A percentile compares a stretch with the other conserved stretches of the same genome.
phyloP scores from a whole-genome alignment of 2,113 vertebrate genomes.

The Daboia siamensis region DNA sequence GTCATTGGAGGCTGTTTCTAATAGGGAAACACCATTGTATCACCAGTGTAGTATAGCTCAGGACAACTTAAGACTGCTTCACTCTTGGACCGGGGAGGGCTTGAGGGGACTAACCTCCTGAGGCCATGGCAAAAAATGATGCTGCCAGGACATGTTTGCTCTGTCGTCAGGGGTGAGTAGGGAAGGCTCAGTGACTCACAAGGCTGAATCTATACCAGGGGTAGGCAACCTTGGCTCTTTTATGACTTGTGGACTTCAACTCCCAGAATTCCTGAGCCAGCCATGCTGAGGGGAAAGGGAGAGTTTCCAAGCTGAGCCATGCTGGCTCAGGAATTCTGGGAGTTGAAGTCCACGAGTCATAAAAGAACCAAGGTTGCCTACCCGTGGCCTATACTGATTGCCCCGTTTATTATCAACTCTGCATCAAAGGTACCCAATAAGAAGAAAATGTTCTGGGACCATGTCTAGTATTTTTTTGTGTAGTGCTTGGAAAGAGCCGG shows the following conservation, averaged over 20 bases:
- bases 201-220: background rate
- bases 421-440: background rate
- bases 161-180: background rate
- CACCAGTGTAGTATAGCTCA: background rate
- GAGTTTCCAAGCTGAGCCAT: too few species aligned
- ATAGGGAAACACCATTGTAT: background rate
- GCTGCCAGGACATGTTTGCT: background rate
- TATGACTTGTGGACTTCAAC: too few species aligned
- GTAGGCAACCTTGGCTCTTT: too few species aligned
- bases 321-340: too few species aligned
- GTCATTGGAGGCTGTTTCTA: background rate
- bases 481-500: background rate
- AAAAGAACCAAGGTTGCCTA: too few species aligned
- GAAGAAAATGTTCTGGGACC: background rate
- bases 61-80: background rate
- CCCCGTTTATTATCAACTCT: background rate
- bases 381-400: background rate
- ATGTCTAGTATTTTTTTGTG: background rate
- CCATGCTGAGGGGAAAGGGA: too few species aligned
- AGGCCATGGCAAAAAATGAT: background rate
- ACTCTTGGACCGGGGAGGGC: background rate
- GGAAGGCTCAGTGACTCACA: background rate
- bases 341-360: too few species aligned
- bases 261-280: too few species aligned
- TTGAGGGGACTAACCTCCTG: background rate